Conservation (phyloP, 2,888 invertebrate species). For the Mongoloraphidia duomilia region DNA sequence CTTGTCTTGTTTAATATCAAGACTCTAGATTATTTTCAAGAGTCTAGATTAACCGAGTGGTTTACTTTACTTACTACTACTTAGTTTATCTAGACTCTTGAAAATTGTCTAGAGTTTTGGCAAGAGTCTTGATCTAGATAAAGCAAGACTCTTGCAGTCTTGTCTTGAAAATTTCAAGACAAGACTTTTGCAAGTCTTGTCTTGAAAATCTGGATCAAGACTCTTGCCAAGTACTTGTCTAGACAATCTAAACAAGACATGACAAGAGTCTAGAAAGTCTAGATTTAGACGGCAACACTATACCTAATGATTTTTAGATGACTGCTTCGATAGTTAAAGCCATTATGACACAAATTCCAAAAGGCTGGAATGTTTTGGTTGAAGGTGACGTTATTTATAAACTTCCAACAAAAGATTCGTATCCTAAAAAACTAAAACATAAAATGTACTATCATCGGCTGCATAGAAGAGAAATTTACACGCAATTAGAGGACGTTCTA, state of each 20-base stretch:
- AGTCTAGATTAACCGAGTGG: no score
- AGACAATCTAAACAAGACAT: slow-evolving; percentile 9
- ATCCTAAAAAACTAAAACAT: slow-evolving; percentile 22
- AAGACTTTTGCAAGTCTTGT: no score
- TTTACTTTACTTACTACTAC: no score
- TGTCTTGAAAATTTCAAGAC: no score
- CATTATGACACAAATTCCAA: slow-evolving; percentile 38
- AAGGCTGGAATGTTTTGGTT: slow-evolving; percentile 39
- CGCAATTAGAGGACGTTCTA: slow-evolving; percentile 30
- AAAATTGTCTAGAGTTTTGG: no score
- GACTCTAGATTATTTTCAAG: no score
- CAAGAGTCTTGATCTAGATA: no score
- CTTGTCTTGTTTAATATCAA: no score
- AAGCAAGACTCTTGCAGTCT: no score
- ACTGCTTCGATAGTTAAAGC: slow-evolving; percentile 41
- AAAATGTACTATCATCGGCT: slow-evolving; percentile 23
- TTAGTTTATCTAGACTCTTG: no score
- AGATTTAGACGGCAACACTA: no score
- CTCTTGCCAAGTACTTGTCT: slow-evolving; percentile 2
- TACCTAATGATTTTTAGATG: slow-evolving; percentile 27
- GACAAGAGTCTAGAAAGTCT: no score
- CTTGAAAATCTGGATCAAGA: slow-evolving; percentile 2
- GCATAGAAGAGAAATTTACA: slow-evolving; percentile 39
- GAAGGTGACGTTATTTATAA: slow-evolving; percentile 45
- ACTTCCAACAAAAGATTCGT: slow-evolving; percentile 29